Conservation (phyloP, 2,113 vertebrate species). For the Sprattus sprattus region DNA sequence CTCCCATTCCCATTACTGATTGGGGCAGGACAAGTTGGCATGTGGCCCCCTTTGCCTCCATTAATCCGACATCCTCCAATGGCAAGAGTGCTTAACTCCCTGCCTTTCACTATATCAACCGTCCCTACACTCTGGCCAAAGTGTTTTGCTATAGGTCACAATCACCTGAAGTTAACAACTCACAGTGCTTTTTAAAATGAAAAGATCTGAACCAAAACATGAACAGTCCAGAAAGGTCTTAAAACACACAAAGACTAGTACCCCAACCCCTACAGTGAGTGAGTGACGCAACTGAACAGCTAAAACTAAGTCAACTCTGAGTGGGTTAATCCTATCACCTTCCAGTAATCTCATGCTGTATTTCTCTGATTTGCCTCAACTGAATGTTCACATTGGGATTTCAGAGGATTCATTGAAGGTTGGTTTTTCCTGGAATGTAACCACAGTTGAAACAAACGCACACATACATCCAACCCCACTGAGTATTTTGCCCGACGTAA, state of each 20-base stretch:
- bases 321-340: neutral
- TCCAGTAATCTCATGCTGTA: neutral
- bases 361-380: neutral
- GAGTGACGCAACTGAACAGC: neutral
- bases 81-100: neutral
- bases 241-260: neutral
- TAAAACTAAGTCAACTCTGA: neutral
- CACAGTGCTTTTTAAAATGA: no score
- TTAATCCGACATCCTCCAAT: no score
- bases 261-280: neutral
- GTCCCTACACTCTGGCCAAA: neutral
- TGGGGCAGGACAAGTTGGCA: no score
- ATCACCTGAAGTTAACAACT: no score
- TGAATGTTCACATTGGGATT: no score
- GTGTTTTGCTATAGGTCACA: no score
- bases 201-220: neutral
- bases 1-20: no score
- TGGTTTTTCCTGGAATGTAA: neutral
- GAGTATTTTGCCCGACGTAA: neutral
- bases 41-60: no score
- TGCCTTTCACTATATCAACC: neutral
- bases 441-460: neutral
- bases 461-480: neutral
- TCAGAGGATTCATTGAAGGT: neutral
- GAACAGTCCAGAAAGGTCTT: neutral